Evolutionary conservation across 2,113 vertebrate genomes (phyloP).

Genomic region (Dicerorhinus sumatrensis): DNA sequence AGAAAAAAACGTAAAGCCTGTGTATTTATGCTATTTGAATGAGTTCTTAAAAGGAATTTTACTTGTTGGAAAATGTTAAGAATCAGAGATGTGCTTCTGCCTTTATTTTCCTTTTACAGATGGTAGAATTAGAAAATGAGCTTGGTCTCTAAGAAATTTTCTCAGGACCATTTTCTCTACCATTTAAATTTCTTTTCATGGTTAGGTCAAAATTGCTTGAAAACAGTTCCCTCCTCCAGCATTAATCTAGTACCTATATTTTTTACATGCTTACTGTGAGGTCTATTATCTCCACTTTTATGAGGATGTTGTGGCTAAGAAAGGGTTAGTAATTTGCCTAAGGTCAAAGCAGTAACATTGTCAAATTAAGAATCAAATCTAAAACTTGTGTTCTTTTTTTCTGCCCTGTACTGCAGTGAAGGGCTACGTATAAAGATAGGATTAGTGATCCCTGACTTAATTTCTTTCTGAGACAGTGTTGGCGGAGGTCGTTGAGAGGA

Average conservation of each 20-base stretch:
- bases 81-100: neutral
- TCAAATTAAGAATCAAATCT: neutral
- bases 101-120: slow-evolving; percentile 5
- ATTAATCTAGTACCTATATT: neutral
- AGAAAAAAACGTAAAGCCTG: neutral
- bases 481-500: neutral
- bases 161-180: neutral
- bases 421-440: neutral
- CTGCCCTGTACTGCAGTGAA: neutral
- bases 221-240: neutral
- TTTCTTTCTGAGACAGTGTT: neutral
- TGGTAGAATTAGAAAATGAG: neutral
- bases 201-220: neutral
- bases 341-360: neutral
- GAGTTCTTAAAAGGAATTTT: slow-evolving; percentile 6
- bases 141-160: neutral
- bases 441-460: neutral
- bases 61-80: neutral
- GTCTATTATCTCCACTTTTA: neutral
- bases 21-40: neutral
- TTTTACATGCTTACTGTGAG: neutral
- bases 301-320: neutral
- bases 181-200: neutral
- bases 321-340: neutral
- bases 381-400: neutral